phyloP scores from a whole-genome alignment of 2,888 invertebrate genomes.

The Sisyra nigra region DNA sequence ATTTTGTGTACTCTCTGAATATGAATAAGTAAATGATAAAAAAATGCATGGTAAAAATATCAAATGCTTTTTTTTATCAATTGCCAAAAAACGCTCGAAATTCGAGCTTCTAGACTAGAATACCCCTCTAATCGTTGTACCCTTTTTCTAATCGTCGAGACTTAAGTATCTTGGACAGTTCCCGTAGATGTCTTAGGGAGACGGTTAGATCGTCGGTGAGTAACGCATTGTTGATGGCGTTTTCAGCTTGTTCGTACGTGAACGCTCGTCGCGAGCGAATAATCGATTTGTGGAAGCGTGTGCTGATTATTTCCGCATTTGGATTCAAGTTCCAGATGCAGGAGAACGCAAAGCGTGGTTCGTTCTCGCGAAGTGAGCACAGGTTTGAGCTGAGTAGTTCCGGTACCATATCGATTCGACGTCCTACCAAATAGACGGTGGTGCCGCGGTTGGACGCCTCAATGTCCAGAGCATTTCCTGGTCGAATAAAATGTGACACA shows the following conservation, averaged over 20 bases:
- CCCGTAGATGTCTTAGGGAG: slow-evolving; percentile 68
- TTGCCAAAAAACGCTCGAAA: too few species aligned
- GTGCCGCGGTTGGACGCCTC: slow-evolving; percentile 91
- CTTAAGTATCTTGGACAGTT: slow-evolving; percentile 82
- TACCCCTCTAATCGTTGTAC: slow-evolving; percentile 24
- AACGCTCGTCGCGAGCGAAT: slow-evolving; percentile 83
- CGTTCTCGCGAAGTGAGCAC: slow-evolving; percentile 82
- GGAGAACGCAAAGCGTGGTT: slow-evolving; percentile 88
- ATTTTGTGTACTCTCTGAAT: too few species aligned
- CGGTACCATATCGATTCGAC: slow-evolving; percentile 50
- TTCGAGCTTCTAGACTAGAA: too few species aligned
- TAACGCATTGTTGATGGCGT: slow-evolving; percentile 70
- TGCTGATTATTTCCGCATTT: slow-evolving; percentile 64
- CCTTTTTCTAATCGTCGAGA: slow-evolving; percentile 70
- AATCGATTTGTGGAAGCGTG: slow-evolving; percentile 81
- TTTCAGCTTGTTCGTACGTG: slow-evolving; percentile 95
- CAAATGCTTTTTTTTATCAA: too few species aligned
- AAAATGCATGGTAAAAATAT: too few species aligned
- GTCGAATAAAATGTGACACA: slow-evolving; percentile 92
- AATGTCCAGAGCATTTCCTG: slow-evolving; percentile 78
- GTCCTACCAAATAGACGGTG: slow-evolving; percentile 91
- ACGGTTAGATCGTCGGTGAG: slow-evolving; percentile 54
- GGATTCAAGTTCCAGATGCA: slow-evolving; percentile 87
- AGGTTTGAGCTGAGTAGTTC: slow-evolving; percentile 88
- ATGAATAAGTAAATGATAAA: too few species aligned